Percentiles rank a stretch among this genome's conserved stretches.
Conservation (phyloP, 2,797 vertebrate species). For the Tarsius wallacei region DNA sequence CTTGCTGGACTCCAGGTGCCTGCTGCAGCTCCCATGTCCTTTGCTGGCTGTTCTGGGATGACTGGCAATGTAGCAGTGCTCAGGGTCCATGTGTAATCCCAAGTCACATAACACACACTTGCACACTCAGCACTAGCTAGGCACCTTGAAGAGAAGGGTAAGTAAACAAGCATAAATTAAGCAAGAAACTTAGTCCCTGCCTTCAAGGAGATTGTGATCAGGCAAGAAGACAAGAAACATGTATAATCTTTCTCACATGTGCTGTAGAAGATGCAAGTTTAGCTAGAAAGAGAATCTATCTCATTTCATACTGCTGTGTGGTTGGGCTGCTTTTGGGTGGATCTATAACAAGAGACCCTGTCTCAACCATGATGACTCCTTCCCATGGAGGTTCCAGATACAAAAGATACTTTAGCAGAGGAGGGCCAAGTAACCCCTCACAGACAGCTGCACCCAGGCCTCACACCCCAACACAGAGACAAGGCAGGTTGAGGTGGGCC, state of each 20-base stretch:
- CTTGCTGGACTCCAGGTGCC: background rate
- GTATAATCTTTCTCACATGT: accelerated
- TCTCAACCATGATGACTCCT: background rate
- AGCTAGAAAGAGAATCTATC: background rate
- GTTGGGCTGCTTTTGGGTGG: background rate
- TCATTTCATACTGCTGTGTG: no score
- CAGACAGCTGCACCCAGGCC: background rate
- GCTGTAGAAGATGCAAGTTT: background rate
- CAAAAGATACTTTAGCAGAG: background rate
- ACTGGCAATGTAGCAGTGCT: background rate
- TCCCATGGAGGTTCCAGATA: background rate
- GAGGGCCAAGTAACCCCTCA: background rate
- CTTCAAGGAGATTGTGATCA: background rate
- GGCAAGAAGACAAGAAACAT: background rate
- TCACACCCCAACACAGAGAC: background rate
- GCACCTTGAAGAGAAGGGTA: background rate
- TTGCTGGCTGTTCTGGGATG: accelerated
- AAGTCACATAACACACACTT: accelerated
- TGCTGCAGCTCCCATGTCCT: accelerated
- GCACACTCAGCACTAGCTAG: background rate
- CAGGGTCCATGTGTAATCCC: background rate
- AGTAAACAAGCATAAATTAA: background rate
- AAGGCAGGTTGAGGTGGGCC: background rate
- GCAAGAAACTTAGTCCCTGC: background rate
- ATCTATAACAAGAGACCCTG: background rate